Evolutionary conservation across 2,888 invertebrate genomes (phyloP).

Genomic region (Linnaemya vulpina): DNA sequence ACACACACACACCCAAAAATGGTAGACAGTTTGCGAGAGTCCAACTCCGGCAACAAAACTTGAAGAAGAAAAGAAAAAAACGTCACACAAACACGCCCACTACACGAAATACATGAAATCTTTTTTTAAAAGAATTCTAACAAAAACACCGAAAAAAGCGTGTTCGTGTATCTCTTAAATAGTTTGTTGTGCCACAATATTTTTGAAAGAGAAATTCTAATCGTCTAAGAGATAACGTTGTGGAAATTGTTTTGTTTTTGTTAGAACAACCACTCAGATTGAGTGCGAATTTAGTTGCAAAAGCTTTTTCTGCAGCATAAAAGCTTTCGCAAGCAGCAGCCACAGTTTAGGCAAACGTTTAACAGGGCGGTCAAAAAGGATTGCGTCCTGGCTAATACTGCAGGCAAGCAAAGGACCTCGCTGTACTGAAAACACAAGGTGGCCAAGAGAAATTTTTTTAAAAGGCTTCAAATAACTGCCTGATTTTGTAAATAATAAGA

Average conservation of each 20-base stretch:
- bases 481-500: no score
- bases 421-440: conserved; percentile 38
- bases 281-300: conserved; percentile 43
- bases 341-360: background rate
- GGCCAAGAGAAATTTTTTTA: conserved; percentile 13
- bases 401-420: background rate
- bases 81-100: conserved; percentile 72
- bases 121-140: conserved; percentile 3
- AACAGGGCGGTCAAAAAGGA: conserved; percentile 69
- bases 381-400: conserved; percentile 72
- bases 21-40: conserved; percentile 53
- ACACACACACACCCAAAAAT: conserved; percentile 61
- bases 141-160: conserved; percentile 46
- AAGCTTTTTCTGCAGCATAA: conserved; percentile 62
- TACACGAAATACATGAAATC: conserved; percentile 40
- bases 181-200: no score
- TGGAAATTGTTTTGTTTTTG: conserved; percentile 18
- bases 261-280: conserved; percentile 12
- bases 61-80: conserved; percentile 53
- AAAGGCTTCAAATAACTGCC: background rate
- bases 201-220: background rate
- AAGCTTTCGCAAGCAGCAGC: conserved; percentile 37
- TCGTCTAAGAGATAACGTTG: conserved; percentile 65
- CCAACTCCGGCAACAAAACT: conserved; percentile 30
- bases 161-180: conserved; percentile 13